Evolutionary conservation across 2,113 vertebrate genomes (phyloP), one percentile per base, ranked within the genome.

Genomic region (Falcunculus frontatus): DNA sequence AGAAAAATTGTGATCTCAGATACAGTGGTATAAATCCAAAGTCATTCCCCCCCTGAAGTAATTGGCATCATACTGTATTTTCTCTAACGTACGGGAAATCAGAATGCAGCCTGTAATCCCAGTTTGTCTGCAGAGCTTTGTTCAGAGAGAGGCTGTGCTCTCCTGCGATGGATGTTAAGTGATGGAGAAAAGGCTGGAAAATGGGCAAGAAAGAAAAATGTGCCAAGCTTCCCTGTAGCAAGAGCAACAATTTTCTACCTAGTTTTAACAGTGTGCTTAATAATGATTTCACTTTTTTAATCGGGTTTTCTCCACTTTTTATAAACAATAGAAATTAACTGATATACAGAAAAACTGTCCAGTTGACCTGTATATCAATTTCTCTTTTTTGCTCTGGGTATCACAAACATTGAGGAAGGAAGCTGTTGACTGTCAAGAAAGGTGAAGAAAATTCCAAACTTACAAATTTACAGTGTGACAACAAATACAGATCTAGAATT

Each of bases 1-100:
- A 90, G 86, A 93, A 91, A 94, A 95, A 94, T 92, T 94, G 93
- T 94, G 92, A 96, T 95, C 92, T 95, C 93, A 97, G 91, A 96
- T 90, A 81, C 55, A 90, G 72, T 63, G 79, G 92, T 95, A 93
- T 64, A 96, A 97, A 96, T 84, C 95, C 93, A 95, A 92, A 96
- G 85, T 52, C 92, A 60, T 94, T 84, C 84, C 70, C 78, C 55
- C 86, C 86, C 30, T 13, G 16, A 82, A 96, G 88, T 93, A 92
- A 95, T 78, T 94, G 96, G 90, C 92, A 78, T 95, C 81, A 30
- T 49, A 16, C 83, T 74, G 44, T 44, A 89, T 81, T 94, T 93
- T 86, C 88, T 89, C 55, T 72, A 84, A 46, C 76, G 46, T 15
- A 57, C 1, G 13, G 76, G 95, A 93, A 90, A 64, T 92, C 82